Evolutionary conservation across 1,140 invertebrate species (phyloP).

Genomic region (Tetramorium simillimum): DNA sequence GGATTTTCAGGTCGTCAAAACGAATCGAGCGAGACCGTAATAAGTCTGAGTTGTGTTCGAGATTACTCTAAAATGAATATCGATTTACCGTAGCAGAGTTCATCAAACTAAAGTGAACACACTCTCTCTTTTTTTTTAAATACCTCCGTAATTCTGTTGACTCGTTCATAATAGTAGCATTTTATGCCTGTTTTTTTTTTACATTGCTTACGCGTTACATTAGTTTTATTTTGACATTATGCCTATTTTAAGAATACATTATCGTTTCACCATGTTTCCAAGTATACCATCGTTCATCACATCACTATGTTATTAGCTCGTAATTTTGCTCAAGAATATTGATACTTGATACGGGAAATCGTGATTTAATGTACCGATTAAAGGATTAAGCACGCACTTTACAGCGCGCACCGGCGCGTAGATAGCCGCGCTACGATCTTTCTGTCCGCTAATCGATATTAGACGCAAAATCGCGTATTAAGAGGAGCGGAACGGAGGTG

Average conservation of each 20-base stretch:
- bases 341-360: conserved; percentile 11
- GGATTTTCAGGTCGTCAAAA: conserved; percentile 27
- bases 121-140: neutral
- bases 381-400: conserved; percentile 23
- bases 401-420: neutral
- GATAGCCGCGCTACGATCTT: conserved; percentile 43
- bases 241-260: neutral
- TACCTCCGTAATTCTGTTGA: neutral
- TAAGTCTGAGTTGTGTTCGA: too few relatives aligned
- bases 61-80: neutral
- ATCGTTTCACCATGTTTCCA: neutral
- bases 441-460: conserved; percentile 62
- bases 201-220: neutral
- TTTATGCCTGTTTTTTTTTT: neutral
- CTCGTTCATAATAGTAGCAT: neutral
- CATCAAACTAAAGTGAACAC: neutral
- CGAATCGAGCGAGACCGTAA: conserved; percentile 13
- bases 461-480: conserved; percentile 70
- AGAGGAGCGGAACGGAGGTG: conserved; percentile 57
- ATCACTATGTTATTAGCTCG: neutral
- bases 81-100: neutral
- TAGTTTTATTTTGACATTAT: neutral
- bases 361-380: conserved; percentile 40
- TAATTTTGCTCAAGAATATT: conserved; percentile 9
- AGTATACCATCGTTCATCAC: neutral